A percentile compares a stretch with the other conserved stretches of the same genome.
phyloP scores from a whole-genome alignment of 2,888 invertebrate species.

The Hedya salicella region DNA sequence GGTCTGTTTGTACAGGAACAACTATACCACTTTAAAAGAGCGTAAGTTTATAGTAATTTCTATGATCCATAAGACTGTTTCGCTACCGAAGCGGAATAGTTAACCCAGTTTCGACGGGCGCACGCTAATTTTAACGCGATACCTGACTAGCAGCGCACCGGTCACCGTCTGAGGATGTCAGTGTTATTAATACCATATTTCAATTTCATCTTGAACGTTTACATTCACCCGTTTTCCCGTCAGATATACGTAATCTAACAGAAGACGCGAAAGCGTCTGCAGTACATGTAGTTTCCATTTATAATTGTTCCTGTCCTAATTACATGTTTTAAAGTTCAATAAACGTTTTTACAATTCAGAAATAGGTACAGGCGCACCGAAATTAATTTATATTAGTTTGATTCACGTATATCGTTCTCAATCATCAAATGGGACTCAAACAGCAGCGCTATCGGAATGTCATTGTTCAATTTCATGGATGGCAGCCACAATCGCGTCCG shows the following conservation, averaged over 20 bases:
- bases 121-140: slow-evolving; percentile 64
- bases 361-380: not conserved
- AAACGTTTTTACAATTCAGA: slow-evolving; percentile 1
- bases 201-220: slow-evolving; percentile 26
- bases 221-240: slow-evolving; percentile 26
- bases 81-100: slow-evolving; percentile 63
- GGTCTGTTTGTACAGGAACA: slow-evolving; percentile 68
- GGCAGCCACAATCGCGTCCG: slow-evolving; percentile 71
- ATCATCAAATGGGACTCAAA: slow-evolving; percentile 1
- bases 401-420: slow-evolving; percentile 12
- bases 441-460: slow-evolving; percentile 49
- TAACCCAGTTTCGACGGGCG: slow-evolving; percentile 74
- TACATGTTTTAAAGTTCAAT: slow-evolving; percentile 12
- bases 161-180: slow-evolving; percentile 55
- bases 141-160: slow-evolving; percentile 68
- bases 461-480: slow-evolving; percentile 71
- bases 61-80: not conserved
- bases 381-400: slow-evolving; percentile 2
- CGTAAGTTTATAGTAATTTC: not conserved
- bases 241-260: not conserved
- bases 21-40: not conserved
- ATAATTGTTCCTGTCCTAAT: not conserved
- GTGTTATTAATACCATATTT: slow-evolving; percentile 42
- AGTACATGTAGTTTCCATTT: not conserved
- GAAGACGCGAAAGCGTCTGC: not conserved